Evolutionary conservation across 2,888 invertebrate species (phyloP).

Genomic region (Drosophila meridiana): DNA sequence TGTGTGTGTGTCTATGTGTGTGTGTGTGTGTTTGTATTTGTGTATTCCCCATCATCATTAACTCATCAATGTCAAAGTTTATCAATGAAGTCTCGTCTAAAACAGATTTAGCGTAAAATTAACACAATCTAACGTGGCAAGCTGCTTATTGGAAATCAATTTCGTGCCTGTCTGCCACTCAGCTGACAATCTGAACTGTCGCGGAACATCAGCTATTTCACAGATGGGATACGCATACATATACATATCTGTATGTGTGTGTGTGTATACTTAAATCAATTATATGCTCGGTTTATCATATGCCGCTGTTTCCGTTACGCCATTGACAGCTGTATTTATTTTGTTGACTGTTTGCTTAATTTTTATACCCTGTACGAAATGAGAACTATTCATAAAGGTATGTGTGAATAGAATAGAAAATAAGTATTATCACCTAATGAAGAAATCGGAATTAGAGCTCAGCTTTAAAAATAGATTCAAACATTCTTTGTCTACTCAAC

Average conservation of each 20-base stretch:
- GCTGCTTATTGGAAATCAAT: conserved; percentile 77
- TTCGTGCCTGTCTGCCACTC: conserved; percentile 58
- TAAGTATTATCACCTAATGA: too few species aligned
- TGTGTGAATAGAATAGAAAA: neutral
- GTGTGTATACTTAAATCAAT: conserved; percentile 68
- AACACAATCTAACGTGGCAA: conserved; percentile 72
- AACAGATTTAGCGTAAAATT: conserved; percentile 80
- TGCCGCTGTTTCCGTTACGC: conserved; percentile 7
- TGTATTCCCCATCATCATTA: conserved; percentile 75
- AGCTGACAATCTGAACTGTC: conserved; percentile 53
- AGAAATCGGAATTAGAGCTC: too few species aligned
- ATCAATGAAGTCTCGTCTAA: conserved; percentile 69
- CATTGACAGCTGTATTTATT: conserved; percentile 13
- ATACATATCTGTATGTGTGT: conserved; percentile 13
- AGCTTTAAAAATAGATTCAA: neutral
- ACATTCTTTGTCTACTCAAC: neutral
- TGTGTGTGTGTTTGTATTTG: conserved; percentile 19
- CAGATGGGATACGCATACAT: conserved; percentile 6
- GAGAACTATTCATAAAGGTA: neutral
- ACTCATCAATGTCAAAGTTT: conserved; percentile 81
- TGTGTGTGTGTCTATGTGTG: conserved; percentile 18
- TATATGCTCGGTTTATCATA: conserved; percentile 63
- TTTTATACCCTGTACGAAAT: neutral
- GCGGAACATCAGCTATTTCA: conserved; percentile 21
- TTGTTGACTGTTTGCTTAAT: conserved; percentile 6